Evolutionary conservation across 2,888 invertebrate genomes (phyloP), one percentile per base, ranked within the genome.

Genomic region (Patella depressa): DNA sequence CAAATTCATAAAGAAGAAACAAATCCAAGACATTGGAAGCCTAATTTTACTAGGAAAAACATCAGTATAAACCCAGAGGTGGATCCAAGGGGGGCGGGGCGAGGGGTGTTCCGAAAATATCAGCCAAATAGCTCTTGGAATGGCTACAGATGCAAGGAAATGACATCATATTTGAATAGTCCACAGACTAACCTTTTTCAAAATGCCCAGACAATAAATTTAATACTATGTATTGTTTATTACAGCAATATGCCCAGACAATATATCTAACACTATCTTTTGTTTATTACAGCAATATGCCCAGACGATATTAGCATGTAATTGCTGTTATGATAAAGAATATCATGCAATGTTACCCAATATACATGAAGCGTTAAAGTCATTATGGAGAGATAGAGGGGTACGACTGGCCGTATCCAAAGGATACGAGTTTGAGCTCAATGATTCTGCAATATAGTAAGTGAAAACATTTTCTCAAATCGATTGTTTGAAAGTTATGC

Each of bases 391-490:
- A 77, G 94, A 94, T 89, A 91, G 94, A 81, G 94, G 94, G 11
- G 94, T 94, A 12, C 90, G 94, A 69, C 89, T 94, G 71, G 94
- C 94, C 34, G 94, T 94, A 2, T 93, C 94, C n/a, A 90, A 94
- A 84, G 94, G 94, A 59, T 94, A 94, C 86, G 94, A 94, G 87
- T 94, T 94, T 87, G 94, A 94, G 87, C 91, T 94, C 54, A 94
- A 94, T 85, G 94, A 94, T 90, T 94, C 94, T 1, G 94, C 94
- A 71, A 92, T 94, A 81, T 94, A 94, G 94, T 94, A 92, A 93
- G 94, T 92, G 74, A 59, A 53, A 15, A n/a, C 69, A 65, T 45
- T 9, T 45, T 45, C 1, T 45, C 0, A 73, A 54, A 24, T 29
- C 74, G 14, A 74, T 29, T 29, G 19, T n/a, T n/a, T 29, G 4